Evolutionary conservation across 2,888 invertebrate species (phyloP).

Genomic region (Nemotelus nigrinus): DNA sequence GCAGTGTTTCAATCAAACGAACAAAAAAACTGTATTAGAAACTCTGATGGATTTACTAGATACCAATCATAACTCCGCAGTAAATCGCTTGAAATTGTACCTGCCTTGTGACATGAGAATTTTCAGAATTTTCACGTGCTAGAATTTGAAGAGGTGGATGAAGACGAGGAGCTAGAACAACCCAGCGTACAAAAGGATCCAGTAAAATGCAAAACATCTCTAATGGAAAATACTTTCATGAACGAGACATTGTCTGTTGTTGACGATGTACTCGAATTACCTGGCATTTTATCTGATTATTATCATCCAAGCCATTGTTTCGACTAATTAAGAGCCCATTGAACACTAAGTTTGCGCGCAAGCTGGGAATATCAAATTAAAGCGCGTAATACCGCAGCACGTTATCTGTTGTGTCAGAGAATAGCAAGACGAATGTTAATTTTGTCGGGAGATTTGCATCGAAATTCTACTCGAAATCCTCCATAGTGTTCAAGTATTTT

Average conservation of each 20-base stretch:
- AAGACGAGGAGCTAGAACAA: too few species aligned
- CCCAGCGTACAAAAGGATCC: too few species aligned
- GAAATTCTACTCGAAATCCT: neutral
- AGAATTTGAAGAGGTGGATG: too few species aligned
- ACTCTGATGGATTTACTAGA: too few species aligned
- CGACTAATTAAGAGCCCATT: constrained; percentile 4
- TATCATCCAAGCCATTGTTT: neutral
- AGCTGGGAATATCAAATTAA: constrained; percentile 3
- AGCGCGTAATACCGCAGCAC: neutral
- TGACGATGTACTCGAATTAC: neutral
- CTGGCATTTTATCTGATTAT: neutral
- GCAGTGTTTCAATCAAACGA: too few species aligned
- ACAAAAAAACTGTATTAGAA: too few species aligned
- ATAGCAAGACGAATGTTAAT: neutral
- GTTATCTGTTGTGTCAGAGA: neutral
- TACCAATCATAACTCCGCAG: too few species aligned
- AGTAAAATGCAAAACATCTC: too few species aligned
- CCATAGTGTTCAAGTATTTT: too few species aligned
- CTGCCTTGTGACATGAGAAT: too few species aligned
- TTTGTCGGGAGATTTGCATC: constrained; percentile 1
- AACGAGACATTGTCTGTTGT: neutral
- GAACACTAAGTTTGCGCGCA: neutral
- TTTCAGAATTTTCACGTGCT: too few species aligned
- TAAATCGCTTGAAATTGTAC: too few species aligned
- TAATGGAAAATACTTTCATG: constrained; percentile 2